Percentiles rank a stretch among this genome's conserved stretches.
These are phyloP conservation scores for Drosophila prostipennis DNA, from an alignment of 2,888 invertebrate genomes.

Conservation along the genomic window DNA sequence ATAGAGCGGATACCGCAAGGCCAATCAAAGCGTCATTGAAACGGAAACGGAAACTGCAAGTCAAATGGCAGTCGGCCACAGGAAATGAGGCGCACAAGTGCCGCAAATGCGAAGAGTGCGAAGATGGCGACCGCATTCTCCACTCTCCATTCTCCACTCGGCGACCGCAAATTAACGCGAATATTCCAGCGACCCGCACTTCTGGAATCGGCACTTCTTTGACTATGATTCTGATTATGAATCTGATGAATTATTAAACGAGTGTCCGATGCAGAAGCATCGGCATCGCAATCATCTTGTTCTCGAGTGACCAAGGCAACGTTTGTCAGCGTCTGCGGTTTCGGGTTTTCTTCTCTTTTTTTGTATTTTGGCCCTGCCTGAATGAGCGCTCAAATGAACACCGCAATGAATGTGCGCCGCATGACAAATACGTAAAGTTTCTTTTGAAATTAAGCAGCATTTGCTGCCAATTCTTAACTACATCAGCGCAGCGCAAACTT, in stretches of 20 bases:
- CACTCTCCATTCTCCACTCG: not conserved
- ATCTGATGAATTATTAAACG: constrained; percentile 68
- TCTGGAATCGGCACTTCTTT: constrained; percentile 13
- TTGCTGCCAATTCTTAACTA: constrained; percentile 81
- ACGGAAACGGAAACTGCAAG: constrained; percentile 79
- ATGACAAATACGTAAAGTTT: constrained; percentile 81
- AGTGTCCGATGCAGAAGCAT: constrained; percentile 34
- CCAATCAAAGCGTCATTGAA: constrained; percentile 78
- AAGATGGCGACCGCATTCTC: constrained; percentile 27
- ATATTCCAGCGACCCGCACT: constrained; percentile 21
- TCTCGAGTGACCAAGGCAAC: constrained; percentile 38
- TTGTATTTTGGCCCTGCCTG: constrained; percentile 35
- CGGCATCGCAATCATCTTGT: constrained; percentile 5
- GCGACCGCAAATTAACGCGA: constrained; percentile 67
- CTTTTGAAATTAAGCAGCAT: constrained; percentile 81
- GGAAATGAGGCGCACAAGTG: constrained; percentile 74
- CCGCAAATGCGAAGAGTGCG: constrained; percentile 3
- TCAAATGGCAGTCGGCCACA: constrained; percentile 71
- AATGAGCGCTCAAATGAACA: constrained; percentile 78
- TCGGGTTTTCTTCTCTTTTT: not conserved
- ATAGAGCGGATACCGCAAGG: constrained; percentile 61
- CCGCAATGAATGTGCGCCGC: constrained; percentile 80
- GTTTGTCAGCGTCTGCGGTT: constrained; percentile 51
- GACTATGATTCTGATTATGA: constrained; percentile 9
- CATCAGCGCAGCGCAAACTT: constrained; percentile 75